Evolutionary conservation across 2,888 invertebrate species (phyloP).

Genomic region (Norana najaformis): DNA sequence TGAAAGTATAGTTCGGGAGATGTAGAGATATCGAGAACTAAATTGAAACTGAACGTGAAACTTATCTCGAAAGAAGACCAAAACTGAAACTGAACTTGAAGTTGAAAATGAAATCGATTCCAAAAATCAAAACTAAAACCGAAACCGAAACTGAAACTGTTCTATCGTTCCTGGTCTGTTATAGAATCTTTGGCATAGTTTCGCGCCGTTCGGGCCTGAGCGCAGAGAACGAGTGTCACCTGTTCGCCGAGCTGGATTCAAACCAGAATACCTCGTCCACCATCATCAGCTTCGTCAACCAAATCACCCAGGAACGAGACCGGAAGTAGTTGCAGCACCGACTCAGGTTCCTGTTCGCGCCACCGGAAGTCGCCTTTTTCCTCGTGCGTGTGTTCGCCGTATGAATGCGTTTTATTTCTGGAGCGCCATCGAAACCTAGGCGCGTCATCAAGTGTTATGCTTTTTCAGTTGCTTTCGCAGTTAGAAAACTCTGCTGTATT

Average conservation of each 20-base stretch:
- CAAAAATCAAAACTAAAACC: too few relatives aligned
- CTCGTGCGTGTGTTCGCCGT: neutral
- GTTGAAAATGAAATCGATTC: too few relatives aligned
- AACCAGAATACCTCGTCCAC: neutral
- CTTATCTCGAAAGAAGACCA: too few relatives aligned
- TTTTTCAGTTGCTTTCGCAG: neutral
- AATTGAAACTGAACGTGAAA: too few relatives aligned
- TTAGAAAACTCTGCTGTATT: neutral
- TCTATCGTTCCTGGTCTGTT: neutral
- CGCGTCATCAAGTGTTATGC: neutral
- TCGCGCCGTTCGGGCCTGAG: slow-evolving; percentile 8
- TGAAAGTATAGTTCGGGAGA: too few relatives aligned
- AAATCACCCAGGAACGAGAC: neutral
- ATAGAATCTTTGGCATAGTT: neutral
- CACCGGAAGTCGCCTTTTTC: neutral
- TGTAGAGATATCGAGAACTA: too few relatives aligned
- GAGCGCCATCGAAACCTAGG: neutral
- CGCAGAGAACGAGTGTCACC: slow-evolving; percentile 25
- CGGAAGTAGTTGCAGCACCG: neutral
- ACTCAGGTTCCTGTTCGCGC: neutral
- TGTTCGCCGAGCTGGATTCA: slow-evolving; percentile 18
- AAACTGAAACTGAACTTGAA: too few relatives aligned
- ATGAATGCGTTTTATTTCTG: neutral
- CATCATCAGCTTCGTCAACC: slow-evolving; percentile 2
- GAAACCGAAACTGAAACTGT: too few relatives aligned